Conservation (phyloP, 2,113 vertebrate species). For the Octodon degus region DNA sequence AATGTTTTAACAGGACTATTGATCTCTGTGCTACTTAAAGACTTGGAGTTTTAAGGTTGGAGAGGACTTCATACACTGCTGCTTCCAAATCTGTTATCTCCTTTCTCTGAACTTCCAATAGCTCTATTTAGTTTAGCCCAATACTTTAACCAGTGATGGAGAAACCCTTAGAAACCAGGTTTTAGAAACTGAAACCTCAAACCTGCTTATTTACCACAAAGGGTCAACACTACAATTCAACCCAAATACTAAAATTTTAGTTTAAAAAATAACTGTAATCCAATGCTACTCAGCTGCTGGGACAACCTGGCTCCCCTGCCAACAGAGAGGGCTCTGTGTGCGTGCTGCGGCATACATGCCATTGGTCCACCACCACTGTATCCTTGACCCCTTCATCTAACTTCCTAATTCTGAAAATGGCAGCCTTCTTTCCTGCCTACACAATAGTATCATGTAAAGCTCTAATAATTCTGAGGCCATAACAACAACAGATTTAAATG, state of each 20-base stretch:
- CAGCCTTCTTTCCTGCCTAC: neutral
- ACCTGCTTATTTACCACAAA: neutral
- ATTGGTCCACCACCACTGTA: no score
- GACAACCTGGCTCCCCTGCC: neutral
- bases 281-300: neutral
- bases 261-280: neutral
- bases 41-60: neutral
- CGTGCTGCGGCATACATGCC: neutral
- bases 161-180: neutral
- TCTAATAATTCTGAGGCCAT: neutral
- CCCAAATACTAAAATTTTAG: neutral
- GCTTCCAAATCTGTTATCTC: neutral
- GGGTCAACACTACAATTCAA: neutral
- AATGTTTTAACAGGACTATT: neutral
- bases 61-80: neutral
- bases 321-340: neutral
- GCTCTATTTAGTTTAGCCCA: neutral
- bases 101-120: neutral
- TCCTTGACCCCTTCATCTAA: neutral
- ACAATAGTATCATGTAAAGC: neutral
- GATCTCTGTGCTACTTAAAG: slow-evolving; percentile 2
- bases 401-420: neutral
- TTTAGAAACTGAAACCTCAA: neutral
- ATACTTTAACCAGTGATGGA: neutral
- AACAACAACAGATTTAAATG: neutral